Percentiles rank a stretch among this genome's conserved stretches.
Conservation (phyloP, 2,888 invertebrate genomes). For the Thecophora atra region DNA sequence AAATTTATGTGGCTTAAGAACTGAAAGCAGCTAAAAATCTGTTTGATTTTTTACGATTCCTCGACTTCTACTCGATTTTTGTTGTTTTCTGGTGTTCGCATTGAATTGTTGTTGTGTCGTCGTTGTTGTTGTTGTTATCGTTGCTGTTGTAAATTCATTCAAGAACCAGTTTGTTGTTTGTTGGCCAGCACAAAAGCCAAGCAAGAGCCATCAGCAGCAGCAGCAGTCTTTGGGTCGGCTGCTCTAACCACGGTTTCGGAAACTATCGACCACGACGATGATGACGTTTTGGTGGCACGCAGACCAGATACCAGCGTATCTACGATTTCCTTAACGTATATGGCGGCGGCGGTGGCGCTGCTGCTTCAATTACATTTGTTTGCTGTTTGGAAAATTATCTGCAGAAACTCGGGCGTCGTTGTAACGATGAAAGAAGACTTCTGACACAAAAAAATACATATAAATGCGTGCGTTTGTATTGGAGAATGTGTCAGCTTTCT, state of each 20-base stretch:
- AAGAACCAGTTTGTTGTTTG: conserved; percentile 55
- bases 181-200: conserved; percentile 34
- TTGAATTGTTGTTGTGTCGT: conserved; percentile 12
- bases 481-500: conserved; percentile 7
- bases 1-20: conserved; percentile 30
- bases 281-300: conserved; percentile 19
- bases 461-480: not conserved
- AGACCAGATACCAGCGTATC: conserved; percentile 13
- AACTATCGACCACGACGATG: not conserved
- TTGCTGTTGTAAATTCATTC: conserved; percentile 53
- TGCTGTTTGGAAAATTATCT: conserved; percentile 24
- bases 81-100: conserved; percentile 13
- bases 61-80: not conserved
- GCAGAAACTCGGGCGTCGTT: not conserved
- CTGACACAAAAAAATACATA: not conserved
- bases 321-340: conserved; percentile 15
- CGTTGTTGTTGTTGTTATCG: conserved; percentile 37
- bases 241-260: not conserved
- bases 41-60: conserved; percentile 10
- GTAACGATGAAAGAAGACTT: not conserved
- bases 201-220: conserved; percentile 33
- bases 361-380: conserved; percentile 12
- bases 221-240: not conserved
- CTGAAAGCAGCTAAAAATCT: conserved; percentile 26
- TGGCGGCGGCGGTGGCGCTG: not conserved